Evolutionary conservation across 2,888 invertebrate species (phyloP).

Genomic region (Abrostola tripartita): DNA sequence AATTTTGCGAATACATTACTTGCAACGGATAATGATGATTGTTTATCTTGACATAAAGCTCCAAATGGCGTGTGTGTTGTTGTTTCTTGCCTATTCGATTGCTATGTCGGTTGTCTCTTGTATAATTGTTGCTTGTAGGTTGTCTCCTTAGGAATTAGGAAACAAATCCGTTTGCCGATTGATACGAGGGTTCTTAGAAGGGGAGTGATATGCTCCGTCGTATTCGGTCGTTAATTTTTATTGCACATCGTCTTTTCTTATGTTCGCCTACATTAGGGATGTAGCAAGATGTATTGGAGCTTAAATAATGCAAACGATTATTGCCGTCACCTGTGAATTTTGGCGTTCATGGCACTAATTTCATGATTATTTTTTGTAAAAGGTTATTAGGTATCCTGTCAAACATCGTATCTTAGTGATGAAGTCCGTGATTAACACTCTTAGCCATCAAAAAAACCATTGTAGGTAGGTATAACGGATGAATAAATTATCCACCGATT

Average conservation of each 20-base stretch:
- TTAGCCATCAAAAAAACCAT: no score
- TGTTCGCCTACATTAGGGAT: constrained; percentile 29
- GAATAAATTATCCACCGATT: no score
- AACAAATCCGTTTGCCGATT: constrained; percentile 85
- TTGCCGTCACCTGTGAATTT: neutral
- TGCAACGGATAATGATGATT: constrained; percentile 58
- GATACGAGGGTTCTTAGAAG: constrained; percentile 71
- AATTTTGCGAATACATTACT: constrained; percentile 64
- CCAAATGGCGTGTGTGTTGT: constrained; percentile 56
- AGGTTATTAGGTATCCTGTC: no score
- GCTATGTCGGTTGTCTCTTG: constrained; percentile 68
- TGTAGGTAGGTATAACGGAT: no score
- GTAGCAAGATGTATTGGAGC: constrained; percentile 26
- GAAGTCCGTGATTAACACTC: no score
- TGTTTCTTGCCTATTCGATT: constrained; percentile 27
- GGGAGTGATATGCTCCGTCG: constrained; percentile 63
- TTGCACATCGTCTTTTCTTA: constrained; percentile 70
- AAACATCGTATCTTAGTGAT: no score
- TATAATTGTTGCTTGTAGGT: constrained; percentile 86
- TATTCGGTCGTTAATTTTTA: constrained; percentile 76
- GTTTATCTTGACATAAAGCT: constrained; percentile 60
- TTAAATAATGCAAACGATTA: constrained; percentile 29
- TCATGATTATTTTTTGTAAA: no score
- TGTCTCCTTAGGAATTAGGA: constrained; percentile 86
- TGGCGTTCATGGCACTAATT: no score